Base-by-base conservation (phyloP, 2,797 vertebrate genomes). In the Darevskia mixta region DNA sequence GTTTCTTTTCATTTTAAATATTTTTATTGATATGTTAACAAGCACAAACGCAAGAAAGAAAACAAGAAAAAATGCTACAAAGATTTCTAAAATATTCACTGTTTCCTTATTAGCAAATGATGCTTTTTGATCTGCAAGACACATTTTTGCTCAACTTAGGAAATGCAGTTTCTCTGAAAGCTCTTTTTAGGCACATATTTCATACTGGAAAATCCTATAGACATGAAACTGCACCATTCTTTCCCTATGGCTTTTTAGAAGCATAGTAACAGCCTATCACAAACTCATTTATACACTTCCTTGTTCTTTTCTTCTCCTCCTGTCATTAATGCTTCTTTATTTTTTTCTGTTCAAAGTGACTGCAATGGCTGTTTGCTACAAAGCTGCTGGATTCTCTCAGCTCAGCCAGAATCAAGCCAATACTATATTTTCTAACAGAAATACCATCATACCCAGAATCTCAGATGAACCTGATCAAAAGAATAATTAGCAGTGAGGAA, bases 401-500 rank as follows among this genome's bases (percentile, higher is more conserved):
- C 1, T 82, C 49, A 72, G 11, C 1, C 15, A 55, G 64, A 23
- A 45, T 5, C 43, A 88, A 91, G 85, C 43, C 49, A 78, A 64
- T 66, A 55, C 13, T 43, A 69, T 82, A 76, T 72, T 61, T 88
- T 61, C 38, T 73, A 64, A 79, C 11, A 77, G 5, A 43, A 90
- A 87, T 35, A 45, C n/a, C 0, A 13, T 73, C 61, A 58, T 69
- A 64, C 32, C 2, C 1, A 67, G 8, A 82, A 82, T 20, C 83
- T 82, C 76, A 69, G 78, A 55, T 69, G 38, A 77, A 87, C 1
- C 49, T 8, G 32, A 41, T 1, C 29, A 49, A 45, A 55, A 8
- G 5, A 89, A 18, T 82, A 87, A 55, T 81, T 76, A 88, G 79
- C 58, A 3, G n/a, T 41, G n/a, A 82, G 35, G 72, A 76, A 76